Conservation (phyloP, 2,888 invertebrate species). For the Tanypteryx hageni region DNA sequence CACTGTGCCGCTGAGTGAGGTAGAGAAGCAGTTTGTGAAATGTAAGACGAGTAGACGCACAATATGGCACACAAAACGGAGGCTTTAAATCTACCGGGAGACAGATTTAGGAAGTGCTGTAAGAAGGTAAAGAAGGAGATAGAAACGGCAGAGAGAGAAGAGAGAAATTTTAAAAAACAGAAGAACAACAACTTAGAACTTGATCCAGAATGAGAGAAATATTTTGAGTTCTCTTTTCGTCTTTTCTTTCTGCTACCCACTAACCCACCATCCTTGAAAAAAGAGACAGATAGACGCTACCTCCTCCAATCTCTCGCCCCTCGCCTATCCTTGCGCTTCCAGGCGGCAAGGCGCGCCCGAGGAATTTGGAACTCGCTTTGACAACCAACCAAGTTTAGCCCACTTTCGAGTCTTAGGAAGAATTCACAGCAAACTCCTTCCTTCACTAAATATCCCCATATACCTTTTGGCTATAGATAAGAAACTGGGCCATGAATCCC, state of each 20-base stretch:
- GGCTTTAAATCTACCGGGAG: neutral
- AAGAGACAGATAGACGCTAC: conserved; percentile 1
- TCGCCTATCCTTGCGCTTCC: neutral
- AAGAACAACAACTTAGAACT: neutral
- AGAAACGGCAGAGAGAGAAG: neutral
- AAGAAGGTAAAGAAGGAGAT: neutral
- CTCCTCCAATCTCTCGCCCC: neutral
- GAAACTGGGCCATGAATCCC: conserved; percentile 50
- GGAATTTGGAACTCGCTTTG: conserved; percentile 44
- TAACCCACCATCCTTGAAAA: conserved; percentile 58
- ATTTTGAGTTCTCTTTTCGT: conserved; percentile 34
- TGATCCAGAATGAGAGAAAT: neutral
- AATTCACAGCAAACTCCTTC: neutral
- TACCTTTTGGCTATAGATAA: neutral
- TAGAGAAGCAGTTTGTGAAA: neutral
- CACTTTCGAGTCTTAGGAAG: conserved; percentile 3
- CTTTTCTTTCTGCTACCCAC: conserved; percentile 49
- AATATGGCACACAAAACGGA: neutral
- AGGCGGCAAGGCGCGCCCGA: conserved; percentile 16
- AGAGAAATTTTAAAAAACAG: neutral
- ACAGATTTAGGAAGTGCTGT: neutral
- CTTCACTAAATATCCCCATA: neutral
- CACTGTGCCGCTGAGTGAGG: neutral
- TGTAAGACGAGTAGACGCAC: conserved; percentile 11
- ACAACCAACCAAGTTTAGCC: conserved; percentile 2